These are phyloP conservation scores for Pseudomyrmex cubaensis DNA, from an alignment of 1,140 invertebrate genomes.

Conservation along the genomic window DNA sequence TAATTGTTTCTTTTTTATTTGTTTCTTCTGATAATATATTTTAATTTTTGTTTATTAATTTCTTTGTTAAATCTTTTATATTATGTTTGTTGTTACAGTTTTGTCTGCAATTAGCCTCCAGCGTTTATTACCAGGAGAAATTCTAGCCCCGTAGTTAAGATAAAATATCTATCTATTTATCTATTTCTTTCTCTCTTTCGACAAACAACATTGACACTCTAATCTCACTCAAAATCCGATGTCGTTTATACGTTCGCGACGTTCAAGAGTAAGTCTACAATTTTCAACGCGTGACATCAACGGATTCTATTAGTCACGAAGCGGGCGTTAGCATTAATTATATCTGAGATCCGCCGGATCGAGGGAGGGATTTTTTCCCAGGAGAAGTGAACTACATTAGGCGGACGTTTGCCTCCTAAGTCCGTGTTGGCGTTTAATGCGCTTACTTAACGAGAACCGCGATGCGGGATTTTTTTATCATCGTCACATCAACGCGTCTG, in stretches of 20 bases:
- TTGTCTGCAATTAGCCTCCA: too few species aligned
- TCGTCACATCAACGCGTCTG: conserved; percentile 18
- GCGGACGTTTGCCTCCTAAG: conserved; percentile 30
- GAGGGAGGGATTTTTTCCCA: conserved; percentile 54
- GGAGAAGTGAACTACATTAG: conserved; percentile 30
- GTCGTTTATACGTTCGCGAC: conserved; percentile 44
- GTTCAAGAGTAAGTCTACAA: conserved; percentile 9
- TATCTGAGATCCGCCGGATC: conserved; percentile 41
- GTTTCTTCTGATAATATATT: too few species aligned
- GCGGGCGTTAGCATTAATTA: conserved; percentile 57
- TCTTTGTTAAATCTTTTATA: too few species aligned
- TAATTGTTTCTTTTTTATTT: too few species aligned
- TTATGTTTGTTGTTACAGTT: too few species aligned
- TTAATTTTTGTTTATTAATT: too few species aligned
- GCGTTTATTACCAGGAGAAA: too few species aligned
- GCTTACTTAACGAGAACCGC: conserved; percentile 64
- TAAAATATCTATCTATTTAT: too few species aligned
- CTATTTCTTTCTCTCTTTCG: not conserved
- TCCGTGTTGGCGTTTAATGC: conserved; percentile 51
- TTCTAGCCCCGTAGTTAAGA: too few species aligned
- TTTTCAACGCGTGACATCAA: conserved; percentile 69
- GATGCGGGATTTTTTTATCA: conserved; percentile 62
- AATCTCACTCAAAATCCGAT: not conserved
- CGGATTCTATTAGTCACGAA: conserved; percentile 69
- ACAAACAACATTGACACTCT: conserved; percentile 16